Conservation (phyloP, 2,113 vertebrate species). For the Chlorodrepanis virens region DNA sequence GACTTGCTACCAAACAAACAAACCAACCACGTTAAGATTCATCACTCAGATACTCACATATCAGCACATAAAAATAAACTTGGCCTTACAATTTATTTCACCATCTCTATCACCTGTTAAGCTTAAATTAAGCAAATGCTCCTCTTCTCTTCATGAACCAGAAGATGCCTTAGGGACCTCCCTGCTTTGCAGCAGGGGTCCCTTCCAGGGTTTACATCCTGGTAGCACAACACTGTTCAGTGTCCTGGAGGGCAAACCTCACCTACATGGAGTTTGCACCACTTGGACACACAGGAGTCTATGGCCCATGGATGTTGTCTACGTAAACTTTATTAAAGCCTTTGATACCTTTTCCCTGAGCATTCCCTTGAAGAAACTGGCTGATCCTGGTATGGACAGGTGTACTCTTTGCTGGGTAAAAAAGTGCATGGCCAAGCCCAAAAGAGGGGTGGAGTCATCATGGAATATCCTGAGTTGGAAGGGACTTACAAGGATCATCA, state of each 20-base stretch:
- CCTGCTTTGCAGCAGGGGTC: background rate
- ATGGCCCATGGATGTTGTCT: rapidly evolving
- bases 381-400: background rate
- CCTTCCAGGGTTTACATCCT: background rate
- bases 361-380: background rate
- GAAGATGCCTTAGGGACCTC: background rate
- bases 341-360: background rate
- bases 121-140: background rate
- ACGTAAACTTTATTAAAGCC: background rate
- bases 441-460: background rate
- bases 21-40: background rate
- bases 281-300: rapidly evolving
- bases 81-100: background rate
- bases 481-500: background rate
- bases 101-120: background rate
- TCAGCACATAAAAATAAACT: background rate
- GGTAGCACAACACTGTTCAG: rapidly evolving
- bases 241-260: background rate
- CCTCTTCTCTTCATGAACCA: background rate
- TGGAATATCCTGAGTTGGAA: background rate
- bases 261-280: background rate
- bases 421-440: rapidly evolving
- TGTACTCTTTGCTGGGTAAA: background rate
- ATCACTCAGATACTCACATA: background rate
- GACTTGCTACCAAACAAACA: background rate